These are phyloP conservation scores for Andrena haemorrhoa DNA, from an alignment of 2,888 invertebrate species.

Conservation along the genomic window DNA sequence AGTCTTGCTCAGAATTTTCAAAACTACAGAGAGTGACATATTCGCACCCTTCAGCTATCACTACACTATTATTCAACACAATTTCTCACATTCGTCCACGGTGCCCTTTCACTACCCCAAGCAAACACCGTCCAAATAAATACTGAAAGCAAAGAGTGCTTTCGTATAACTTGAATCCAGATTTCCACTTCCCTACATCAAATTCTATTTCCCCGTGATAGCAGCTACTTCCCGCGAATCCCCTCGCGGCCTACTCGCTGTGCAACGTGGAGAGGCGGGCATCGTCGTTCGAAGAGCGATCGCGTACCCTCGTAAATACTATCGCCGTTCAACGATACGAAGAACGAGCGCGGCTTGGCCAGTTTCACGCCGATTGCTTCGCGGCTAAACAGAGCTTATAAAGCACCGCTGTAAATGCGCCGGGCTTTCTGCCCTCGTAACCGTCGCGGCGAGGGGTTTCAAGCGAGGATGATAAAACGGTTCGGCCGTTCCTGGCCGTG, in stretches of 20 bases:
- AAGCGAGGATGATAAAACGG: constrained; percentile 42
- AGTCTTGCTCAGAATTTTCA: too few relatives aligned
- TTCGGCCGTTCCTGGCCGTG: constrained; percentile 29
- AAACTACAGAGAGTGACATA: too few relatives aligned
- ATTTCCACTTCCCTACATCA: background rate
- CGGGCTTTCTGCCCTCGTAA: constrained; percentile 31
- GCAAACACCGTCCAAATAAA: too few relatives aligned
- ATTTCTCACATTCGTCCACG: too few relatives aligned
- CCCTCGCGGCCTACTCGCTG: too few relatives aligned
- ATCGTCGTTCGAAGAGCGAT: constrained; percentile 5
- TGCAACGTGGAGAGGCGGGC: too few relatives aligned
- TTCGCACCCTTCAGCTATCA: too few relatives aligned
- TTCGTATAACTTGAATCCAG: background rate
- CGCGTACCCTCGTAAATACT: background rate
- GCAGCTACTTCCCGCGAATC: background rate
- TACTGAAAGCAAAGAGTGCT: too few relatives aligned
- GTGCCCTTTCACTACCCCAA: too few relatives aligned
- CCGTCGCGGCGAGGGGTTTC: constrained; percentile 21
- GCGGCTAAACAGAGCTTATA: constrained; percentile 8
- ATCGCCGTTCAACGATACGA: background rate
- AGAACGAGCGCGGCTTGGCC: background rate
- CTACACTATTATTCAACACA: too few relatives aligned
- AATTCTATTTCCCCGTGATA: background rate
- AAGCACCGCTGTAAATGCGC: background rate
- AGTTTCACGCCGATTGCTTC: constrained; percentile 24